Base-by-base conservation (phyloP, 2,797 vertebrate species). In the Silurus aristotelis region DNA sequence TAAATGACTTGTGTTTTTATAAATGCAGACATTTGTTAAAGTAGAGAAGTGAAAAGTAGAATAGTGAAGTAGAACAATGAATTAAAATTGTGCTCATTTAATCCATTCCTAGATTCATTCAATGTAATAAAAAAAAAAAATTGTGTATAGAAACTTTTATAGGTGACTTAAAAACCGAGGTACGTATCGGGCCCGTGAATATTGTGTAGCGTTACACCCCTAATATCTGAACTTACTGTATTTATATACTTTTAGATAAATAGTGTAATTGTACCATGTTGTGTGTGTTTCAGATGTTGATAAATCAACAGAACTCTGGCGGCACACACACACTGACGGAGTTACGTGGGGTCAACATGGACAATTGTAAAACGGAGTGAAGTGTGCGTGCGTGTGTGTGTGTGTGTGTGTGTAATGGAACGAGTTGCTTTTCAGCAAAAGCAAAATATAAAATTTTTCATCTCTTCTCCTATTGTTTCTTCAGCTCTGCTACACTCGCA, bases 301-400 rank as follows among this genome's bases (percentile, higher is more conserved):
- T 98, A 85, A 97, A 97, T 80, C 97, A 97, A 94, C 97, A 97
- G 92, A 93, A 94, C 72, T 81, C 82, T 89, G 92, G 95, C 86
- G 91, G 95, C 90, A 87, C 89, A 88, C 96, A 93, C 91, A 97
- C 95, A 93, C 94, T 98, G 91, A 97, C 97, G 0, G 97, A 98
- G 94, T 95, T 98, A 84, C 97, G 97, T 92, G 97, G 98, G 79
- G 97, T 98, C 90, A 97, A 96, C 91, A 90, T 98, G 95, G 97
- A 98, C 19, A 92, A 97, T 92, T 90, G 94, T 90, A 98, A 98
- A 94, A 96, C 95, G 78, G 96, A 97, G 92, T 98, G 95, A 97
- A 52, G 48, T 52, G 48, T 22, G 48, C 9, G 31, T 22, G 63
- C 13, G 48, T 17, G 52, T 1, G 5, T 19, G 27, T 61, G 76